Conservation (phyloP, 92 coral and sea anemone species). For the Metridium senile region DNA sequence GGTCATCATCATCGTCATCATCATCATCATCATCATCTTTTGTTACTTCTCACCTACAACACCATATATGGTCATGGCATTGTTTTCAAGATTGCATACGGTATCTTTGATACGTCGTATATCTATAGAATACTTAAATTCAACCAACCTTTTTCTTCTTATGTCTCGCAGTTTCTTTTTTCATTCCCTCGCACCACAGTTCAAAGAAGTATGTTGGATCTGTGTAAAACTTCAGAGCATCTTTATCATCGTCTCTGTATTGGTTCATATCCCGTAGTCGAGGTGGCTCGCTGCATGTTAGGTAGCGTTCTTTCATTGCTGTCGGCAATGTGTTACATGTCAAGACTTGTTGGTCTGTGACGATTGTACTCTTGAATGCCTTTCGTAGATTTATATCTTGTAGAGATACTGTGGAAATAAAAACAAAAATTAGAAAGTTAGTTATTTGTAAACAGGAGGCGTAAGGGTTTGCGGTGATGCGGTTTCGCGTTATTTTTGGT, state of each 20-base stretch:
- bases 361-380: conserved; percentile 91
- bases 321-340: conserved; percentile 88
- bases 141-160: conserved; percentile 93
- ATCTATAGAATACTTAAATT: no score
- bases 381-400: conserved; percentile 96
- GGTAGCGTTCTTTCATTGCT: conserved; percentile 89
- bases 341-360: conserved; percentile 95
- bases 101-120: no score
- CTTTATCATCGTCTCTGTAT: conserved; percentile 91
- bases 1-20: no score
- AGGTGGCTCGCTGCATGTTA: conserved; percentile 85
- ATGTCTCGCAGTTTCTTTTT: conserved; percentile 89
- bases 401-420: conserved; percentile 79
- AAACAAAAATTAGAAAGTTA: neutral
- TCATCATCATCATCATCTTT: no score
- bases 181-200: conserved; percentile 99
- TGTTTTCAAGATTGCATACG: no score
- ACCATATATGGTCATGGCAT: no score
- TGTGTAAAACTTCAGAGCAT: conserved; percentile 96
- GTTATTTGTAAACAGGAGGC: neutral
- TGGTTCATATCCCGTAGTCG: conserved; percentile 85
- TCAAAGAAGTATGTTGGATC: conserved; percentile 99
- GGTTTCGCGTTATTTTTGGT: no score
- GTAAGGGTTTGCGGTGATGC: neutral
- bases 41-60: no score